Evolutionary conservation across 1,140 invertebrate species (phyloP).

Genomic region (Eriosoma lanigerum): DNA sequence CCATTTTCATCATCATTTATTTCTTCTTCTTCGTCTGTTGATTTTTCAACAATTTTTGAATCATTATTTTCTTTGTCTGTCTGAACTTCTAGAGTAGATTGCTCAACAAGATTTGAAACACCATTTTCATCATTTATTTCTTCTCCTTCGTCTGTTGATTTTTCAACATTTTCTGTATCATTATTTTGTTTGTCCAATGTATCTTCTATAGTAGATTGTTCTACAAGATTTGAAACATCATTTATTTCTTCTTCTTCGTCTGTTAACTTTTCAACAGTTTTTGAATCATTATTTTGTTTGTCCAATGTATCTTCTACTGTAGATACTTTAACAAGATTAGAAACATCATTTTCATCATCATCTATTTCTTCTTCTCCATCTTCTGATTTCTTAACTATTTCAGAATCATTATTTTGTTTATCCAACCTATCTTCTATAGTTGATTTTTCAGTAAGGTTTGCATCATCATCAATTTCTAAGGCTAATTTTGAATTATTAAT

Average conservation of each 20-base stretch:
- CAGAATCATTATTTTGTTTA: background rate
- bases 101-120: no score
- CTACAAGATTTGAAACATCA: background rate
- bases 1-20: no score
- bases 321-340: background rate
- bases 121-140: background rate
- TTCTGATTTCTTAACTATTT: background rate
- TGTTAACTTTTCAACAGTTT: background rate
- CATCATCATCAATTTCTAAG: no score
- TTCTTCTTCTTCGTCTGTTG: no score
- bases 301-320: background rate
- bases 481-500: background rate
- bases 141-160: background rate
- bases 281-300: background rate
- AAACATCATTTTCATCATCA: background rate
- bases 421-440: background rate
- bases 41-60: no score
- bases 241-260: no score
- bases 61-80: no score
- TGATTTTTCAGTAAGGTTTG: no score
- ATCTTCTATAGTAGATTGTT: background rate
- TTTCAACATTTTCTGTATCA: no score
- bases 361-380: background rate
- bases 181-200: background rate
- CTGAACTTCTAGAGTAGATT: no score